Conservation (phyloP, 2,797 vertebrate genomes). For the Semotilus atromaculatus region DNA sequence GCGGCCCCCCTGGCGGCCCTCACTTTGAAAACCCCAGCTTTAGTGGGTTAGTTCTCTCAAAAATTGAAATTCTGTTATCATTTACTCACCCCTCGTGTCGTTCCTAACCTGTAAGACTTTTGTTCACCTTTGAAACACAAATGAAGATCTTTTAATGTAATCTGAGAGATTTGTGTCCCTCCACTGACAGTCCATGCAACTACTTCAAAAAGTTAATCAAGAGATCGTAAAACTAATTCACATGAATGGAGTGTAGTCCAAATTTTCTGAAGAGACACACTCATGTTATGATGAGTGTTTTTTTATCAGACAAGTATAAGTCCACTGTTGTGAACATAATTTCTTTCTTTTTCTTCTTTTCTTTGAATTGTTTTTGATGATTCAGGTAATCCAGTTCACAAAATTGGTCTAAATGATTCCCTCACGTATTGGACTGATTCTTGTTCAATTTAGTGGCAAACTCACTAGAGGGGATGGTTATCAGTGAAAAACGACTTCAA, state of each 20-base stretch:
- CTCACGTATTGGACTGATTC: neutral
- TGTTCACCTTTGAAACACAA: neutral
- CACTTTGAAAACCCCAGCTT: too few relatives aligned
- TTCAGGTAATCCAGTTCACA: neutral
- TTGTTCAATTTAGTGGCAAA: neutral
- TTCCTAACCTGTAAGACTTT: neutral
- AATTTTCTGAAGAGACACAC: neutral
- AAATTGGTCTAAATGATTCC: neutral
- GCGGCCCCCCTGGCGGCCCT: too few relatives aligned
- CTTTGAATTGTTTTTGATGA: too few relatives aligned
- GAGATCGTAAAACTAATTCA: neutral
- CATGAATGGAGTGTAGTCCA: neutral
- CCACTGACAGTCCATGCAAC: neutral
- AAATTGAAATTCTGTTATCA: neutral
- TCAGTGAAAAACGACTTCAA: slow-evolving; percentile 23
- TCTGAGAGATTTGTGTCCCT: neutral
- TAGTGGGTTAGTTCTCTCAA: neutral
- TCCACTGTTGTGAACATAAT: neutral
- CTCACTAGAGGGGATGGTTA: neutral
- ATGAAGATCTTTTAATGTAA: neutral
- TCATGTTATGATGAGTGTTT: neutral
- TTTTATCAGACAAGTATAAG: neutral
- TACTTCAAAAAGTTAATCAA: neutral
- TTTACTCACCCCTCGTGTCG: neutral
- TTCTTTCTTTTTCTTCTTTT: neutral